These are phyloP conservation scores for Anguilla pacifica DNA, from an alignment of 2,797 vertebrate genomes.

Conservation along the genomic window DNA sequence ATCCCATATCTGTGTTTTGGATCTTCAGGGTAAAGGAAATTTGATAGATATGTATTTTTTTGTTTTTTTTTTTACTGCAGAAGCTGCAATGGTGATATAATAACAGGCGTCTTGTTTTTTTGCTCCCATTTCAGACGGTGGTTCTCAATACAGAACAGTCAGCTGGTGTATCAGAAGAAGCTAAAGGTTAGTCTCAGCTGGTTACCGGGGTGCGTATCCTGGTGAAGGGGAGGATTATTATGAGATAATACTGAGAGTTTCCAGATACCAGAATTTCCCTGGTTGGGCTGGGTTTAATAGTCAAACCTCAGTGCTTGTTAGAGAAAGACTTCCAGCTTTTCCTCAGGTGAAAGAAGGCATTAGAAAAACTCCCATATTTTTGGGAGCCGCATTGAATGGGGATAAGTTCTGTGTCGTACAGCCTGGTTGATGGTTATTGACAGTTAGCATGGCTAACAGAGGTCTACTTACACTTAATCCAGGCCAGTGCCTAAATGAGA, in stretches of 20 bases:
- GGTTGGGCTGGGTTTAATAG: neutral
- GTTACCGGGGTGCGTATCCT: neutral
- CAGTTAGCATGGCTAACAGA: neutral
- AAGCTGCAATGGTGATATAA: conserved; percentile 15
- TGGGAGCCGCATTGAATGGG: neutral
- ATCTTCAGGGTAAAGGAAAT: conserved; percentile 27
- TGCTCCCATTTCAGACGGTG: conserved; percentile 77
- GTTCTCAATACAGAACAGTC: conserved; percentile 99
- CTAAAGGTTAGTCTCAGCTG: conserved; percentile 78
- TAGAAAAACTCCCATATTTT: neutral
- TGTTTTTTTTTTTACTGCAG: conserved; percentile 19
- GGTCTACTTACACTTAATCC: neutral
- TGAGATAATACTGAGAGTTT: neutral
- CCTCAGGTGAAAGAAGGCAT: neutral
- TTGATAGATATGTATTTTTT: neutral
- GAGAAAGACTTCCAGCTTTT: neutral
- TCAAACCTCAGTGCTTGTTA: neutral
- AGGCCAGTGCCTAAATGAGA: neutral
- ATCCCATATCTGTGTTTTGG: too few relatives aligned
- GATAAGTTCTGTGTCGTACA: neutral
- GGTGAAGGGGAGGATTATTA: neutral
- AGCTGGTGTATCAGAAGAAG: conserved; percentile 98
- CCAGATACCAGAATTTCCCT: too few relatives aligned
- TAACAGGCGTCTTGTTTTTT: conserved; percentile 28
- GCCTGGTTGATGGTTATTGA: neutral